Conservation (phyloP, 2,113 vertebrate genomes). For the Cottus gobio region DNA sequence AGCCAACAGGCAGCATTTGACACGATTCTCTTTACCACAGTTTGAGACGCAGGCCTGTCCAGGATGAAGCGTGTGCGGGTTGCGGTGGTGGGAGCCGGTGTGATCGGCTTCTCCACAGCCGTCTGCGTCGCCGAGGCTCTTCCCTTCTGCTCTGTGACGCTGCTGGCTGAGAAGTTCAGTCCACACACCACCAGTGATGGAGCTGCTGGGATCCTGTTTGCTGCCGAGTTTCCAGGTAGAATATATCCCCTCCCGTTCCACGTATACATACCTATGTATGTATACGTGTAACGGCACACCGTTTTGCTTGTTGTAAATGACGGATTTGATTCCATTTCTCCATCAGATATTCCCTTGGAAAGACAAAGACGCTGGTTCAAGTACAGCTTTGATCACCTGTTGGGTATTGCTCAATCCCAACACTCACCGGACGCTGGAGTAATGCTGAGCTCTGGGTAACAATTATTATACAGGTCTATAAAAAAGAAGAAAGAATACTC, state of each 20-base stretch:
- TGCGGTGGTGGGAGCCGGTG: constrained; percentile 89
- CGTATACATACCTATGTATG: too few relatives aligned
- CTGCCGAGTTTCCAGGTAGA: constrained; percentile 87
- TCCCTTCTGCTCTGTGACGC: constrained; percentile 82
- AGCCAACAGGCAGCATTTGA: not conserved
- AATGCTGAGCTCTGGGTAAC: constrained; percentile 90
- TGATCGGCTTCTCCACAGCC: constrained; percentile 91
- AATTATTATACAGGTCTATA: not conserved
- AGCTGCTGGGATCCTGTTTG: constrained; percentile 91
- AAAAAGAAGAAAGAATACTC: not conserved
- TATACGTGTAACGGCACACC: too few relatives aligned
- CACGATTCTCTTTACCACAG: not conserved
- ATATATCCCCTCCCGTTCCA: too few relatives aligned
- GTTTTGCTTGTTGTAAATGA: not conserved
- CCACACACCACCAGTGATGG: constrained; percentile 91
- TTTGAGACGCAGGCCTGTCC: not conserved
- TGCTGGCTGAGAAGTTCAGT: constrained; percentile 89
- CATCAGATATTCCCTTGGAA: constrained; percentile 83
- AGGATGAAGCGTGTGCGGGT: constrained; percentile 72
- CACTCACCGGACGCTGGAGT: constrained; percentile 88
- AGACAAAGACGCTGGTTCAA: constrained; percentile 89
- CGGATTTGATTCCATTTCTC: not conserved
- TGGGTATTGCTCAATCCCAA: constrained; percentile 82
- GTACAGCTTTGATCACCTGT: constrained; percentile 89
- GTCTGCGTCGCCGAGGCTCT: constrained; percentile 83